Conservation (phyloP, 2,797 vertebrate species). For the Meriones psammophilus region DNA sequence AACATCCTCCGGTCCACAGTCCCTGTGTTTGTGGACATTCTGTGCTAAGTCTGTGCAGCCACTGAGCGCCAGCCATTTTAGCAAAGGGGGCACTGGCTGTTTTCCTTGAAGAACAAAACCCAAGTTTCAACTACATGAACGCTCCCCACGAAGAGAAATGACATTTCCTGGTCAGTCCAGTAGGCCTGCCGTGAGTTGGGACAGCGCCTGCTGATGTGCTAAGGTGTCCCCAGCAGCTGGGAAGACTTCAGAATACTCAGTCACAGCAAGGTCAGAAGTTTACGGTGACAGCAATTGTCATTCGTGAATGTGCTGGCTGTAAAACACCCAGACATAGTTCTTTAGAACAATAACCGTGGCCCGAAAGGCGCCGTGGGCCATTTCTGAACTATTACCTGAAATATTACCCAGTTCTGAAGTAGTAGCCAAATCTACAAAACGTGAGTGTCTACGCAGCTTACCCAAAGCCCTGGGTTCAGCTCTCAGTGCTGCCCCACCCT, state of each 20-base stretch:
- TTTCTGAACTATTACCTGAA: neutral
- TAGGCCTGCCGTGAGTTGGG: neutral
- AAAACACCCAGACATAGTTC: conserved; percentile 24
- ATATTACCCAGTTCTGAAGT: neutral
- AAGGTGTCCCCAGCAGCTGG: neutral
- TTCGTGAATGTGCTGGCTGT: conserved; percentile 39
- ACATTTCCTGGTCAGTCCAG: neutral
- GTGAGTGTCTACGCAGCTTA: neutral
- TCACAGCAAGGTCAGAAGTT: neutral
- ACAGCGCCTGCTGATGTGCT: neutral
- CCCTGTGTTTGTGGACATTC: neutral
- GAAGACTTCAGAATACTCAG: neutral
- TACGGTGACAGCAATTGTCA: neutral
- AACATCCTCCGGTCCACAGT: neutral
- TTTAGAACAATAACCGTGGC: conserved; percentile 43
- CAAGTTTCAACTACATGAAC: conserved; percentile 33
- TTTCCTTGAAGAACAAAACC: conserved; percentile 61
- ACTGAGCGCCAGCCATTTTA: conserved; percentile 3
- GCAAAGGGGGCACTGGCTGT: neutral
- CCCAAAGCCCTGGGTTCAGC: neutral
- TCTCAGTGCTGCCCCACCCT: neutral
- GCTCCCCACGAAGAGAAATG: neutral
- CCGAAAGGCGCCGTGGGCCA: neutral
- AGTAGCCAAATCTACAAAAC: neutral
- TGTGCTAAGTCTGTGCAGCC: conserved; percentile 51